These are phyloP conservation scores for Oreochromis mossambicus DNA, from an alignment of 2,797 vertebrate genomes.

Conservation along the genomic window DNA sequence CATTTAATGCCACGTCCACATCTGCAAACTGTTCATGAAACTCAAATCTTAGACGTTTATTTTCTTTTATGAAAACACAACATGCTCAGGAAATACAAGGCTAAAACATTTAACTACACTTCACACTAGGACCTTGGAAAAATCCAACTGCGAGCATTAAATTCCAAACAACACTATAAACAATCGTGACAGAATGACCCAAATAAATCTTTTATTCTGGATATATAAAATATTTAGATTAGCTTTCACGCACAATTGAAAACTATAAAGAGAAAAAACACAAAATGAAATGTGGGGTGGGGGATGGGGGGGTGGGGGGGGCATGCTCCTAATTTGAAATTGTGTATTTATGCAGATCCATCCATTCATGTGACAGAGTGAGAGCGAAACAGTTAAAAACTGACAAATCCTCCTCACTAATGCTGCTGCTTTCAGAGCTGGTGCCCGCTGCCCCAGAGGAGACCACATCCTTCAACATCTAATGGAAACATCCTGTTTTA, in stretches of 20 bases:
- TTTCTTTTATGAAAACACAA: neutral
- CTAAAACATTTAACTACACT: neutral
- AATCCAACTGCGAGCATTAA: neutral
- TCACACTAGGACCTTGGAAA: neutral
- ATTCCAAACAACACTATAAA: neutral
- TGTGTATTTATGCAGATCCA: neutral
- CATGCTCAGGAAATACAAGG: neutral
- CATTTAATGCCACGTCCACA: neutral
- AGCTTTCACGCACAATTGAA: neutral
- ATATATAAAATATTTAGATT: constrained; percentile 35
- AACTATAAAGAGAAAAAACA: neutral
- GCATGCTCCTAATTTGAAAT: neutral
- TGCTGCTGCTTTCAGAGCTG: neutral
- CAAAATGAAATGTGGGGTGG: neutral
- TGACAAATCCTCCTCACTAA: neutral
- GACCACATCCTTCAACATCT: neutral
- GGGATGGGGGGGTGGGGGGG: neutral
- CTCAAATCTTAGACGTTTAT: neutral
- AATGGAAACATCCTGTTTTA: constrained; percentile 25
- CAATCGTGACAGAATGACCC: constrained; percentile 7
- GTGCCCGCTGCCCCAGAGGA: neutral
- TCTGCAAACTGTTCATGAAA: neutral
- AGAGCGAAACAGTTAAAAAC: neutral
- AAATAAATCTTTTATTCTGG: constrained; percentile 34
- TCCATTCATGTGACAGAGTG: neutral